Evolutionary conservation across 2,888 invertebrate genomes (phyloP).

Genomic region (Axea sp.): DNA sequence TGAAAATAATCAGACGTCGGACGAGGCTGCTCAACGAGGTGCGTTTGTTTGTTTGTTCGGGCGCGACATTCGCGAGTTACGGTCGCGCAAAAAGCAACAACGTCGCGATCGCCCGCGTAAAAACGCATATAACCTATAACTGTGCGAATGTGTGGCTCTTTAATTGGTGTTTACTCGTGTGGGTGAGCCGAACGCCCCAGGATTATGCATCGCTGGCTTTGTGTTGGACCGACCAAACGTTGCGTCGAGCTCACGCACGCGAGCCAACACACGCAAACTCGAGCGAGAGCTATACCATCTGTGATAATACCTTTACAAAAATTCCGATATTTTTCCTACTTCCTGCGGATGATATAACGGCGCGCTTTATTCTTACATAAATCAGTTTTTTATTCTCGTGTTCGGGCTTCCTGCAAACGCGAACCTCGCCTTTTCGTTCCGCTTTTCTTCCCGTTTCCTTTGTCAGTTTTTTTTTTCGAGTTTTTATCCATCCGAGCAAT

Average conservation of each 20-base stretch:
- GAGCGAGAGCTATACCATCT: slow-evolving; percentile 41
- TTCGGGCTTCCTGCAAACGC: neutral
- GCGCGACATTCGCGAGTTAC: neutral
- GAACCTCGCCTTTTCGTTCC: no score
- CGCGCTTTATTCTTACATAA: slow-evolving; percentile 54
- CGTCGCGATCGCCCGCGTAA: slow-evolving; percentile 14
- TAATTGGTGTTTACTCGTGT: slow-evolving; percentile 38
- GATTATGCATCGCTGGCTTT: slow-evolving; percentile 25
- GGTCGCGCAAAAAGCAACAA: neutral
- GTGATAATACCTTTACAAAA: slow-evolving; percentile 43
- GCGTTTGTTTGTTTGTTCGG: neutral
- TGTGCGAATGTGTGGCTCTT: slow-evolving; percentile 13
- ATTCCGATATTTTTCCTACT: slow-evolving; percentile 43
- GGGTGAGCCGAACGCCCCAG: slow-evolving; percentile 26
- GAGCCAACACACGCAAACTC: slow-evolving; percentile 1
- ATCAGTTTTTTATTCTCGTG: slow-evolving; percentile 18
- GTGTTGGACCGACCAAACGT: slow-evolving; percentile 18
- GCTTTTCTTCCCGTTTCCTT: no score
- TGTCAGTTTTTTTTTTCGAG: no score
- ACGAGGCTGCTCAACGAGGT: slow-evolving; percentile 7
- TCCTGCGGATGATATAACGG: slow-evolving; percentile 55
- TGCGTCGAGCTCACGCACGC: slow-evolving; percentile 2
- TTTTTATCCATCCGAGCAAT: no score
- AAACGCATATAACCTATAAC: slow-evolving; percentile 46
- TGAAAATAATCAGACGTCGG: slow-evolving; percentile 4